phyloP scores from a whole-genome alignment of 2,888 invertebrate genomes.

The Noctua comes region DNA sequence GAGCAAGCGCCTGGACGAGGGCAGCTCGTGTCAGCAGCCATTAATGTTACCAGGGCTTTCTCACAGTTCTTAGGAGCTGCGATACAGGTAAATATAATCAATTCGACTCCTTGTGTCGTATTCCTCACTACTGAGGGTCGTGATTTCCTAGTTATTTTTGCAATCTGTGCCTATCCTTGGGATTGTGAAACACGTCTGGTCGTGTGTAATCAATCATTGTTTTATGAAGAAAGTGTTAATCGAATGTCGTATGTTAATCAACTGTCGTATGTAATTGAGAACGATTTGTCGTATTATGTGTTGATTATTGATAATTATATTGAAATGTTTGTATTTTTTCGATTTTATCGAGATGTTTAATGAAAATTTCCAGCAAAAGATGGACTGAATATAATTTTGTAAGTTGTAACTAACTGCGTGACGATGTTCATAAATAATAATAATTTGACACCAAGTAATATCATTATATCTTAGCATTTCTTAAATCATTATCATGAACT shows the following conservation, averaged over 20 bases:
- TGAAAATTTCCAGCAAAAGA: conserved; percentile 30
- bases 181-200: background rate
- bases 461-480: conserved; percentile 15
- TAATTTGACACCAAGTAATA: conserved; percentile 6
- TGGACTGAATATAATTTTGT: conserved; percentile 11
- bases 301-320: background rate
- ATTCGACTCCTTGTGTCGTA: background rate
- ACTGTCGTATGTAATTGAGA: conserved; percentile 10
- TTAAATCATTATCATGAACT: conserved; percentile 14
- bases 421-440: conserved; percentile 4
- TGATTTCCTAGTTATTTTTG: background rate
- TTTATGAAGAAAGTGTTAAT: background rate
- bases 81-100: conserved; percentile 91
- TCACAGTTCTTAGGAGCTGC: conserved; percentile 94
- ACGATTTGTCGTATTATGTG: background rate
- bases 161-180: background rate
- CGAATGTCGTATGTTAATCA: conserved; percentile 10
- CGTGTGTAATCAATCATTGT: background rate
- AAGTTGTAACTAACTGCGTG: conserved; percentile 45
- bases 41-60: conserved; percentile 94
- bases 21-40: conserved; percentile 92
- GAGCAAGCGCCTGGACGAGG: conserved; percentile 84
- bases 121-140: background rate
- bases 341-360: background rate
- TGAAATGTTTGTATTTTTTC: background rate